Evolutionary conservation across 1,140 invertebrate species (phyloP), one percentile per base, ranked within the genome.

Genomic region (Papilio polytes): DNA sequence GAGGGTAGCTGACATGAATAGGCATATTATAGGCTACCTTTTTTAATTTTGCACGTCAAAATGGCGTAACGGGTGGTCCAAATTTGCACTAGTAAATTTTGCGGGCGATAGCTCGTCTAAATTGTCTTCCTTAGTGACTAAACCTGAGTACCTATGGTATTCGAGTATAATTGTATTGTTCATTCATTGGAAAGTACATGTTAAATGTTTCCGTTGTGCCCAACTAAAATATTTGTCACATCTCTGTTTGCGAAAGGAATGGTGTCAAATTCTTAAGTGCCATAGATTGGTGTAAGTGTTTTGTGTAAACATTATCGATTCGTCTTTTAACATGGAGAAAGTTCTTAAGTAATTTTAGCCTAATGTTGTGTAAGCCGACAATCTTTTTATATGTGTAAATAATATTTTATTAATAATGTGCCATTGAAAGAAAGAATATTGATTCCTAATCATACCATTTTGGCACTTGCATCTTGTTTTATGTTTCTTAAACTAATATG

Each of bases 201-300:
- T 41, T 70, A 41, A 36, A 41, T 41, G 46, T 76, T 76, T 76
- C 46, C 20, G 20, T 26, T 26, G 44, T 48, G 22, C 10, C 20
- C 10, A 51, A 51, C 20, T n/a, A 51, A 76, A 76, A 76, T 76
- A 51, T 76, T 76, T 76, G 74, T 76, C 74, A 76, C 74, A 76
- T 76, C 46, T 76, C 74, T 76, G 48, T 76, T 76, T 76, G 20
- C 20, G 46, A 26, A 8, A 51, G 20, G 74, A 76, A 76, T 53
- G 74, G 74, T 44, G 74, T 76, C 74, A 76, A 46, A 76, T 76
- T 76, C 74, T 76, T 51, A 15, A 76, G 74, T 76, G 74, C 46
- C 74, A 53, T 48, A 48, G 74, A 76, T 76, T 53, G 46, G 44
- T 76, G 13, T 76, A 76, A 76, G 74, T 76, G 31, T 46, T 44